Percentiles rank a stretch among this genome's conserved stretches.
These are phyloP conservation scores for Linurgus olivaceus DNA, from an alignment of 2,797 vertebrate genomes.

Conservation along the genomic window DNA sequence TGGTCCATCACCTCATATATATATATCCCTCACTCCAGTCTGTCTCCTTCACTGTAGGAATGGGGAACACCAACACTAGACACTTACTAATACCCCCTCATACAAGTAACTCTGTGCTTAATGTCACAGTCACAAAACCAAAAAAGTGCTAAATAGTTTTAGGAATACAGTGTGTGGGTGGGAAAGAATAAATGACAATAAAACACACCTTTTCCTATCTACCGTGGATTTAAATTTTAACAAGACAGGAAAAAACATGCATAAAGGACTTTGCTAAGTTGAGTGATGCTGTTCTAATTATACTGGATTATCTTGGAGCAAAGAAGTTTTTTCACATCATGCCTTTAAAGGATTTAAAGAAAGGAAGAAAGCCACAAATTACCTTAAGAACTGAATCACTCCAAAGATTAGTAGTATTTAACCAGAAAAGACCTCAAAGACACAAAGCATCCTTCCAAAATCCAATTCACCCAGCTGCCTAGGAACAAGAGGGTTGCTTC, in stretches of 20 bases:
- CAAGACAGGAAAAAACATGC: neutral
- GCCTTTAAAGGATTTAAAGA: conserved; percentile 33
- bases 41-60: neutral
- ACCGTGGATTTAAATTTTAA: conserved; percentile 61
- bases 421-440: conserved; percentile 44
- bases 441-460: conserved; percentile 42
- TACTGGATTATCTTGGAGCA: conserved; percentile 52
- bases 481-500: conserved; percentile 26
- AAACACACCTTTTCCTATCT: conserved; percentile 38
- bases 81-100: neutral
- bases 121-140: neutral
- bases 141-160: neutral
- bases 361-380: conserved; percentile 41
- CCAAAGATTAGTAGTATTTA: conserved; percentile 40
- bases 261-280: conserved; percentile 41
- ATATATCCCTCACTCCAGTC: neutral
- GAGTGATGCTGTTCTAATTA: conserved; percentile 59
- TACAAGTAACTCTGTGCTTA: neutral
- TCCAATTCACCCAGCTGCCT: neutral
- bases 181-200: neutral
- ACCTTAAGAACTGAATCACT: conserved; percentile 46
- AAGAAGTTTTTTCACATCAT: conserved; percentile 59
- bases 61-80: neutral
- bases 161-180: neutral
- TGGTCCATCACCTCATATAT: neutral